Evolutionary conservation across 2,888 invertebrate genomes (phyloP).

Genomic region (Odontocerum albicorne): DNA sequence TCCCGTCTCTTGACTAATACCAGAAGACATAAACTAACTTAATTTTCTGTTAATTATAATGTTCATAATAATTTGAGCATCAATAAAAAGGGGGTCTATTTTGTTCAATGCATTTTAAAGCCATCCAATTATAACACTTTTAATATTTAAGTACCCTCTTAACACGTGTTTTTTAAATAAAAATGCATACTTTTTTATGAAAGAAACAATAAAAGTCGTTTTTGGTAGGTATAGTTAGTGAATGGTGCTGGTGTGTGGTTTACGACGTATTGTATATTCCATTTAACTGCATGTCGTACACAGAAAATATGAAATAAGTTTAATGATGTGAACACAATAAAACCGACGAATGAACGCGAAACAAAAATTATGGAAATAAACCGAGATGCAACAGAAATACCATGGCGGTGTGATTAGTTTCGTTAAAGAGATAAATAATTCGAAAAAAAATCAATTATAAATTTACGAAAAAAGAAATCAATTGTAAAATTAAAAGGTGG

Average conservation of each 20-base stretch:
- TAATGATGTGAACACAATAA: constrained; percentile 32
- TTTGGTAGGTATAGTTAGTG: constrained; percentile 3
- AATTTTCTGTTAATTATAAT: too few relatives aligned
- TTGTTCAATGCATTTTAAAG: background rate
- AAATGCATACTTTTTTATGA: constrained; percentile 12
- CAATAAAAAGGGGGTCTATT: background rate
- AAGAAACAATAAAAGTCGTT: constrained; percentile 9
- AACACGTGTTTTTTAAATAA: constrained; percentile 12
- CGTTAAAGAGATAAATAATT: too few relatives aligned
- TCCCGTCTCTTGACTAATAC: too few relatives aligned
- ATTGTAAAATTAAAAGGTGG: too few relatives aligned
- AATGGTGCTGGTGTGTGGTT: constrained; percentile 16
- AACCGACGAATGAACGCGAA: constrained; percentile 24
- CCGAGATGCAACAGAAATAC: constrained; percentile 11
- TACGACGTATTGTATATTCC: constrained; percentile 30
- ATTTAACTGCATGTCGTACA: constrained; percentile 30
- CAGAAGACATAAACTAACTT: too few relatives aligned
- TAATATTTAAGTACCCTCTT: too few relatives aligned
- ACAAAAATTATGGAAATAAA: constrained; percentile 19
- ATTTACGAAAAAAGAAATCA: too few relatives aligned
- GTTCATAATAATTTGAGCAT: too few relatives aligned
- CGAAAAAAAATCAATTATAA: too few relatives aligned
- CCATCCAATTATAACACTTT: too few relatives aligned
- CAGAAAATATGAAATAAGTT: constrained; percentile 28
- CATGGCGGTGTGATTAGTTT: too few relatives aligned